Evolutionary conservation across 2,113 vertebrate genomes (phyloP).

Genomic region (Xiphophorus maculatus): DNA sequence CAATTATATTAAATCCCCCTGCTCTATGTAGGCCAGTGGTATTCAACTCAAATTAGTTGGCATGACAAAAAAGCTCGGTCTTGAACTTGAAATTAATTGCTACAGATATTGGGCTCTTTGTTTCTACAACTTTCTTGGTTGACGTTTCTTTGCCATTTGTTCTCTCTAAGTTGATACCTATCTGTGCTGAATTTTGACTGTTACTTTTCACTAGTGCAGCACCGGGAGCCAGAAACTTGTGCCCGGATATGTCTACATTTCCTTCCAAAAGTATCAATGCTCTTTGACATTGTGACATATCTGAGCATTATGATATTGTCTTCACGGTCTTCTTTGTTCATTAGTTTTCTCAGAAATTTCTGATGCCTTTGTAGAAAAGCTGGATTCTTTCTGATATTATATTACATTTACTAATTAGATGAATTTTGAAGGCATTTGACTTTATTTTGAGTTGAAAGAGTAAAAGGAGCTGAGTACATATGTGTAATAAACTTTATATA

Average conservation of each 20-base stretch:
- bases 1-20: constrained; percentile 6
- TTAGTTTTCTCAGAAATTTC: too few species aligned
- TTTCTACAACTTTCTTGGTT: not conserved
- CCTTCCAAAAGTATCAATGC: not conserved
- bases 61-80: not conserved
- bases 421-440: too few species aligned
- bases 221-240: not conserved
- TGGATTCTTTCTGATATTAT: too few species aligned
- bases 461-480: too few species aligned
- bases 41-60: constrained; percentile 8
- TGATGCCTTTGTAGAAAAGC: too few species aligned
- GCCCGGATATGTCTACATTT: not conserved
- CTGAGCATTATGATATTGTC: not conserved
- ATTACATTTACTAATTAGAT: too few species aligned
- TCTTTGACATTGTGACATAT: not conserved
- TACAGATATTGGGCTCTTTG: not conserved
- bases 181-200: not conserved
- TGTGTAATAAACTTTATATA: too few species aligned
- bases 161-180: constrained; percentile 3
- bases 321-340: too few species aligned
- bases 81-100: constrained; percentile 14
- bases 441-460: too few species aligned
- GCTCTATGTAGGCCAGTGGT: constrained; percentile 11
- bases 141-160: not conserved
- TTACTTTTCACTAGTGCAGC: not conserved